Evolutionary conservation across 2,113 vertebrate species (phyloP), one percentile per base, ranked within the genome.

Genomic region (Pelvicachromis taeniatus): DNA sequence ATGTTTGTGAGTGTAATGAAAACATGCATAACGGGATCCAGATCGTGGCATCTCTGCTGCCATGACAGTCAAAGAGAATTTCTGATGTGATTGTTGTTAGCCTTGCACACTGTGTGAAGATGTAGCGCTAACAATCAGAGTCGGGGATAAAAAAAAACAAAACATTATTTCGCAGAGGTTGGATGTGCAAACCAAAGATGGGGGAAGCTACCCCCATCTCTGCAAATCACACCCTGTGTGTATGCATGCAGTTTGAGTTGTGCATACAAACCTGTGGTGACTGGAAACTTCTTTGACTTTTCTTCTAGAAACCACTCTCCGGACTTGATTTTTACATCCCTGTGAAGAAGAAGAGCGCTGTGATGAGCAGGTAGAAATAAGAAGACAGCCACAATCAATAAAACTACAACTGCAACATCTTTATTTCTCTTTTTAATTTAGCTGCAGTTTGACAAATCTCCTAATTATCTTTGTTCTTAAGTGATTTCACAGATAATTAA

Each of bases 261-360:
- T 56, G 10, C 6, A 75, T 84, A 90, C 93, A 40, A 61, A 98
- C 97, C 97, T 97, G 94, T 19, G 35, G 81, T 96, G 26, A 70
- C 40, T 14, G 97, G 96, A 87, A 97, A 99, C 91, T 97, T 99
- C 95, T 97, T 97, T 21, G 95, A 96, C 92, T 96, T 96, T 86
- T 97, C 96, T 81, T 98, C 97, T 68, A 97, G 93, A 92, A 99
- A 99, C 98, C 98, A 99, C 11, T 99, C 97, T 55, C 98, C 98
- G 75, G 97, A 96, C 87, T 97, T 96, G 89, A 97, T 92, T 95
- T 98, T 99, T 81, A 99, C 83, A 7, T 97, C 96, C 92, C 98
- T 99, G 95, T 21, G 92, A 45, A 55, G 19, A 84, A 31, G 4
- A 86, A 56, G 86, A 21, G 29, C 19, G 31, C 7, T 1, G 29